phyloP scores from a whole-genome alignment of 1,140 invertebrate genomes.

The Colletes gigas region DNA sequence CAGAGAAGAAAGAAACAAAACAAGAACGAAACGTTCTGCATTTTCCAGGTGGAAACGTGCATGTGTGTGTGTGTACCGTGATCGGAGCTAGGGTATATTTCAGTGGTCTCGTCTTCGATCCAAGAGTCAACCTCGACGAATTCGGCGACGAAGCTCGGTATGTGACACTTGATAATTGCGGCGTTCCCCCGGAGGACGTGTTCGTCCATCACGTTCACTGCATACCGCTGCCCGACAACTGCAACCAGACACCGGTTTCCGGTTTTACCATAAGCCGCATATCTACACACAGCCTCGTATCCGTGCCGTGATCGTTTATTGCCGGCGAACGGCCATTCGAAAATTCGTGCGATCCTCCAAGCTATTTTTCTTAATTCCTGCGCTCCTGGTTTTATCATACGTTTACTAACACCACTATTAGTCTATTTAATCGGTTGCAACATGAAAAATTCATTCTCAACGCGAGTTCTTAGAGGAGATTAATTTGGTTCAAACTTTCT shows the following conservation, averaged over 20 bases:
- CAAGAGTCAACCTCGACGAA: constrained; percentile 92
- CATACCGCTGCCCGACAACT: constrained; percentile 95
- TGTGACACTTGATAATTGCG: constrained; percentile 94
- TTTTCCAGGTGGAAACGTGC: background rate
- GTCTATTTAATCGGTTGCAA: background rate
- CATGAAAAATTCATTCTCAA: too few relatives aligned
- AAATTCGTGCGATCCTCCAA: constrained; percentile 18
- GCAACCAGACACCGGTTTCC: constrained; percentile 82
- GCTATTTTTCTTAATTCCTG: background rate
- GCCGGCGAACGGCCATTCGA: constrained; percentile 1
- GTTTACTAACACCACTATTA: too few relatives aligned
- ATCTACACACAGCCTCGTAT: constrained; percentile 44
- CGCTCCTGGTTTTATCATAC: background rate
- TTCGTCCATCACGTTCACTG: constrained; percentile 94
- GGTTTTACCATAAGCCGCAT: constrained; percentile 65
- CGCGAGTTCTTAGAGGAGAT: too few relatives aligned
- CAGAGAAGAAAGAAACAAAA: background rate
- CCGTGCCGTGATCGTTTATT: constrained; percentile 40
- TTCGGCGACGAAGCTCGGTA: constrained; percentile 95
- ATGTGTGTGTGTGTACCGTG: constrained; percentile 83
- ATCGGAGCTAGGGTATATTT: constrained; percentile 85
- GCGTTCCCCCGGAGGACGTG: constrained; percentile 94
- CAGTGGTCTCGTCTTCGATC: constrained; percentile 88
- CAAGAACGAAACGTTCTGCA: background rate
- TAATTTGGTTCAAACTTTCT: too few relatives aligned